Conservation (phyloP, 2,113 vertebrate species). For the Ophthalmolycus amberensis region DNA sequence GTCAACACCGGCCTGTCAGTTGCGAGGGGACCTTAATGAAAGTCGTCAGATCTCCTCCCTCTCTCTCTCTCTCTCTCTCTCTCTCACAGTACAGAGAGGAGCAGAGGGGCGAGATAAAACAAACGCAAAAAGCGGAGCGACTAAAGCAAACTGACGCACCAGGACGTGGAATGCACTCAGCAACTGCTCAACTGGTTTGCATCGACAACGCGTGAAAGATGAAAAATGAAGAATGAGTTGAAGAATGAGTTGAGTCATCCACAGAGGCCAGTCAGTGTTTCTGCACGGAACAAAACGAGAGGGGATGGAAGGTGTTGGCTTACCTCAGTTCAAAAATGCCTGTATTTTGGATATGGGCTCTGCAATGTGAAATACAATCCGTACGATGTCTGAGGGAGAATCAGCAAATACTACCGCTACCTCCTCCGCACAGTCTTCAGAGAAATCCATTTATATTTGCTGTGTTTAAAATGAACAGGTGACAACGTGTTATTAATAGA, state of each 20-base stretch:
- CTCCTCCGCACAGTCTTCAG: too few relatives aligned
- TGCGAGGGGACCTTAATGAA: too few relatives aligned
- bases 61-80: too few relatives aligned
- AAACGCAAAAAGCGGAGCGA: constrained; percentile 14
- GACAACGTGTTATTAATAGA: too few relatives aligned
- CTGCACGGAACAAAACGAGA: background rate
- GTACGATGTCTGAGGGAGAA: too few relatives aligned
- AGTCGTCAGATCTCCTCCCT: too few relatives aligned
- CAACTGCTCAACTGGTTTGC: background rate
- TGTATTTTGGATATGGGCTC: background rate
- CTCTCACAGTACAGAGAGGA: background rate
- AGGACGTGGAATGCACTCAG: background rate
- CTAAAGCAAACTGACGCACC: constrained; percentile 23
- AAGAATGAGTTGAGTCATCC: constrained; percentile 4
- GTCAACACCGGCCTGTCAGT: too few relatives aligned
- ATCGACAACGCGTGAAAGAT: constrained; percentile 40
- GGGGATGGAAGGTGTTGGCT: background rate
- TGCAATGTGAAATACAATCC: background rate
- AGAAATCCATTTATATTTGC: too few relatives aligned
- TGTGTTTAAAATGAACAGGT: too few relatives aligned
- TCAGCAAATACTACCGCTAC: too few relatives aligned
- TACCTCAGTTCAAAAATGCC: background rate
- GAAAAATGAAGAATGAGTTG: too few relatives aligned
- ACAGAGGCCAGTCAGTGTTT: constrained; percentile 11
- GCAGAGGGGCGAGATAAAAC: constrained; percentile 39